Evolutionary conservation across 1,140 invertebrate genomes (phyloP).

Genomic region (Littorina saxatilis): DNA sequence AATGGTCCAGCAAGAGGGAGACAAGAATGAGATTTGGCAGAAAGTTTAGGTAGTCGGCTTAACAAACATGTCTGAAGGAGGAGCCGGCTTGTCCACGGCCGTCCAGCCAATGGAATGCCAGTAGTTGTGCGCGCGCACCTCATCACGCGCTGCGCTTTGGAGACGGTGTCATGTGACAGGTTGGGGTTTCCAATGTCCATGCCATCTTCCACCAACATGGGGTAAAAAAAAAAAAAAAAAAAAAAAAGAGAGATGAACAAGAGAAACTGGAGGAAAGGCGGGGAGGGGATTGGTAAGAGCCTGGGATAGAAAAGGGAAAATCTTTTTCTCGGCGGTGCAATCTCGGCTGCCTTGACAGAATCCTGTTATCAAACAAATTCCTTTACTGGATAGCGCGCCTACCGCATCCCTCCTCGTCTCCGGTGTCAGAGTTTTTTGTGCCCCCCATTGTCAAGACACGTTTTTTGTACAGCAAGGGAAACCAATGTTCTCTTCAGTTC

Average conservation of each 20-base stretch:
- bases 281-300: neutral
- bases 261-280: neutral
- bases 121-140: neutral
- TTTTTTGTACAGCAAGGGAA: no score
- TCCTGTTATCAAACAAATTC: conserved; percentile 36
- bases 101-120: neutral
- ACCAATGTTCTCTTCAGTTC: neutral
- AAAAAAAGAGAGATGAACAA: neutral
- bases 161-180: neutral
- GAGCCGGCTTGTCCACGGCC: conserved; percentile 4
- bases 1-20: neutral
- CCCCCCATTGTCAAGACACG: no score
- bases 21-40: conserved; percentile 3
- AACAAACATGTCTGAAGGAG: conserved; percentile 19
- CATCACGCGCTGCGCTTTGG: neutral
- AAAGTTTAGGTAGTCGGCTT: conserved; percentile 21
- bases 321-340: conserved; percentile 4
- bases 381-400: conserved; percentile 24
- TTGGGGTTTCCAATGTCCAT: neutral
- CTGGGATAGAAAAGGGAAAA: conserved; percentile 20
- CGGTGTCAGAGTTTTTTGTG: no score
- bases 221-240: neutral
- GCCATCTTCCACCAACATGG: neutral
- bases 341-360: conserved; percentile 35
- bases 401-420: conserved; percentile 2